Base-by-base conservation (phyloP, 2,797 vertebrate genomes). In the Tamandua tetradactyla region DNA sequence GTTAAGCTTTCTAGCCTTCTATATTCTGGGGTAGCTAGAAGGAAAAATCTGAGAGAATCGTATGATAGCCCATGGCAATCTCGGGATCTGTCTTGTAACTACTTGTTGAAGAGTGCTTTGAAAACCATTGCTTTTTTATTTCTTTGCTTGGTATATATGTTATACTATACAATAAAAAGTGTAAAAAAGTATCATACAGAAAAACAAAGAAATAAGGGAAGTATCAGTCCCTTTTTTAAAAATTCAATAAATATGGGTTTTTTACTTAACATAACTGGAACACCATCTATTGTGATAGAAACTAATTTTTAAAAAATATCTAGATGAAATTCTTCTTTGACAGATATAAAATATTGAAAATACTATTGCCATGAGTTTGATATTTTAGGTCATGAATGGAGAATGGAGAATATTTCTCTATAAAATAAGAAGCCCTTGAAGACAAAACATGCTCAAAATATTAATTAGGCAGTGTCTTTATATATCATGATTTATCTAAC, bases 171-270 rank as follows among this genome's bases (percentile, higher is more conserved):
- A n/a, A n/a, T n/a, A n/a, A n/a, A n/a, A n/a, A n/a, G n/a, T n/a
- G n/a, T n/a, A n/a, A 52, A 81, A 22, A 87, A 94, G 87, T 35
- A 91, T 95, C 94, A 95, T n/a, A 57, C 44, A 89, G 42, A 72
- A 66, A 94, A 87, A 92, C 93, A 95, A 95, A 94, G 66, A 93
- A 93, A 47, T 62, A 84, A 80, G 87, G 87, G 89, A 96, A 95
- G 86, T 64, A 86, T 52, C 25, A 30, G 32, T 95, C 47, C 52
- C 74, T 90, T 93, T 93, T 72, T 23, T 52, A 84, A 89, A 84
- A 59, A 68, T 66, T 23, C 76, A 94, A 30, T 95, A 91, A 91
- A 93, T 91, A 68, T 92, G 57, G 23, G 57, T 71, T 84, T 86
- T 92, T 92, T 57, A 71, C 30, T 4, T 35, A 94, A 76, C 35